Conservation (phyloP, 2,888 invertebrate genomes). For the Argyresthia albistria region DNA sequence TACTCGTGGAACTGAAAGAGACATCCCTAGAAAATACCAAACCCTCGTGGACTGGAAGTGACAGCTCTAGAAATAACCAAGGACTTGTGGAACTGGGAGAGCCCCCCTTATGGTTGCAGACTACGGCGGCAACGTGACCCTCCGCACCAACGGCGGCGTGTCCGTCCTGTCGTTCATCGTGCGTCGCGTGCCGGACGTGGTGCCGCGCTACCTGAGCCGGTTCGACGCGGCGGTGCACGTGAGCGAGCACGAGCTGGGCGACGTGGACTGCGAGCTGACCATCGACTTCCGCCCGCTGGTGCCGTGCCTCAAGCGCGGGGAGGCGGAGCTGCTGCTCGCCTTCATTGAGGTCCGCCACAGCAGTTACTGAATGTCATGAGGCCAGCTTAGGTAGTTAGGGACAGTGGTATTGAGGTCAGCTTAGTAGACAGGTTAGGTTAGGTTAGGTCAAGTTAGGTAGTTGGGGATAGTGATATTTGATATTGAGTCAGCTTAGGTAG, state of each 20-base stretch:
- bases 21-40: no score
- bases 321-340: conserved; percentile 79
- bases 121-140: conserved; percentile 86
- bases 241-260: conserved; percentile 88
- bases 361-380: no score
- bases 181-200: conserved; percentile 86
- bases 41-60: no score
- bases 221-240: conserved; percentile 83
- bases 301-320: conserved; percentile 74
- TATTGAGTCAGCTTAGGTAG: no score
- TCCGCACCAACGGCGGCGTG: conserved; percentile 84
- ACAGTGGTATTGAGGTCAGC: no score
- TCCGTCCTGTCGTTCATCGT: conserved; percentile 87
- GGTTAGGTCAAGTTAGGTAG: no score
- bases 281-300: conserved; percentile 73
- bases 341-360: conserved; percentile 73
- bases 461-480: no score
- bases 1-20: no score
- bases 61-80: no score
- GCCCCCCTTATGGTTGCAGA: conserved; percentile 64
- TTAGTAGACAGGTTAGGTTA: no score
- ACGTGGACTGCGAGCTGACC: conserved; percentile 87
- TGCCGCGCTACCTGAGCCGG: conserved; percentile 79
- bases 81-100: no score
- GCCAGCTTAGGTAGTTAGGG: no score